These are phyloP conservation scores for Scrobipalpa atriplicella DNA, from an alignment of 2,888 invertebrate species.

Conservation along the genomic window DNA sequence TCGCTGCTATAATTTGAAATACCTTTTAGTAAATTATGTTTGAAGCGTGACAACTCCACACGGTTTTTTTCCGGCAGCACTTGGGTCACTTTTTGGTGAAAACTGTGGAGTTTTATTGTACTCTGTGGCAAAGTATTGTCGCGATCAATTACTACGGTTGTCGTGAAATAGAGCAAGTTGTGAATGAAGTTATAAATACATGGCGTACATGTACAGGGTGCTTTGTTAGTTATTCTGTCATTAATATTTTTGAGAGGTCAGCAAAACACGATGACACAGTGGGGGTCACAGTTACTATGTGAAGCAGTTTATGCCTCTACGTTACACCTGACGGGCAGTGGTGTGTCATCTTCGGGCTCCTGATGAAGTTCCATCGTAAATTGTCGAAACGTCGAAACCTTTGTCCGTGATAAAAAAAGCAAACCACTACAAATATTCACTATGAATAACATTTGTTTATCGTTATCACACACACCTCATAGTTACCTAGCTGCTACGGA, in stretches of 20 bases:
- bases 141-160: conserved; percentile 72
- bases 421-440: too few species aligned
- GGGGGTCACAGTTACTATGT: background rate
- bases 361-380: too few species aligned
- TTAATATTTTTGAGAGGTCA: background rate
- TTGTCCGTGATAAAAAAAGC: too few species aligned
- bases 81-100: conserved; percentile 1
- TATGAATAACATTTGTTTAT: too few species aligned
- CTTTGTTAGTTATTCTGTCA: conserved; percentile 20
- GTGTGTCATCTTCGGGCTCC: too few species aligned
- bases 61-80: conserved; percentile 42
- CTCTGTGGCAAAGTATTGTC: conserved; percentile 45
- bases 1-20: conserved; percentile 47
- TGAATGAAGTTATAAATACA: conserved; percentile 50
- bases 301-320: background rate
- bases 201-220: conserved; percentile 44
- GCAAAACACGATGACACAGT: background rate
- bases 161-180: conserved; percentile 54
- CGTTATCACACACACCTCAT: too few species aligned
- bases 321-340: too few species aligned
- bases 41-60: conserved; percentile 67
- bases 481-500: too few species aligned
- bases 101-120: background rate
- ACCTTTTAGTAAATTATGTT: conserved; percentile 52
- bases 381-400: too few species aligned